Evolutionary conservation across 2,888 invertebrate species (phyloP).

Genomic region (Orthosia incerta): DNA sequence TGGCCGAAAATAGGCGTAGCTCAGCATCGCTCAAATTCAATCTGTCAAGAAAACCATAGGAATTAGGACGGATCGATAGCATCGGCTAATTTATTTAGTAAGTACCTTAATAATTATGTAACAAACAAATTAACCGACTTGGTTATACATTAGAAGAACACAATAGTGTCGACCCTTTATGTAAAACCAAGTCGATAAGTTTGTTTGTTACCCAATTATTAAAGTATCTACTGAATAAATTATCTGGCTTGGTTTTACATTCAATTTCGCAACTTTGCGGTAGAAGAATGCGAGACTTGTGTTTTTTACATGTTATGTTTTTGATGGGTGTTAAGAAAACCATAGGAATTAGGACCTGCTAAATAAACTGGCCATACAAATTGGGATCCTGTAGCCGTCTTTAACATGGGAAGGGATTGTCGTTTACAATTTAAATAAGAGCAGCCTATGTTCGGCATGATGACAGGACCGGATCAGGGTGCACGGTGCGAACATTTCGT

Average conservation of each 20-base stretch:
- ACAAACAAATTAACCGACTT: too few species aligned
- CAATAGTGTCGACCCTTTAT: too few species aligned
- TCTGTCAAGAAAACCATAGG: background rate
- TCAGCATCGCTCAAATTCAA: background rate
- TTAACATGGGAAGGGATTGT: conserved; percentile 7
- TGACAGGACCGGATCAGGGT: background rate
- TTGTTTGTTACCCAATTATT: too few species aligned
- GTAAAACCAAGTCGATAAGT: too few species aligned
- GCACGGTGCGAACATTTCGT: background rate
- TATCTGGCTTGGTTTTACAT: too few species aligned
- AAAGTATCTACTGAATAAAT: too few species aligned
- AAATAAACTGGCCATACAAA: conserved; percentile 2
- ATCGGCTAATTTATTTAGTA: too few species aligned
- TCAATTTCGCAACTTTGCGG: too few species aligned
- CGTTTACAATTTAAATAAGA: conserved; percentile 50
- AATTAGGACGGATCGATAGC: background rate
- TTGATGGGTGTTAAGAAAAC: background rate
- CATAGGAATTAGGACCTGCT: background rate
- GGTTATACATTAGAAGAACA: too few species aligned
- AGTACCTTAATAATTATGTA: too few species aligned
- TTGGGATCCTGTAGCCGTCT: background rate
- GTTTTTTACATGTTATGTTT: too few species aligned
- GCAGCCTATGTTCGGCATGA: conserved; percentile 13
- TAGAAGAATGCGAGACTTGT: too few species aligned
- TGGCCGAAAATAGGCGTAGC: background rate